These are phyloP conservation scores for Pseudotriccus pelzelni DNA, from an alignment of 2,797 vertebrate genomes.

Conservation along the genomic window DNA sequence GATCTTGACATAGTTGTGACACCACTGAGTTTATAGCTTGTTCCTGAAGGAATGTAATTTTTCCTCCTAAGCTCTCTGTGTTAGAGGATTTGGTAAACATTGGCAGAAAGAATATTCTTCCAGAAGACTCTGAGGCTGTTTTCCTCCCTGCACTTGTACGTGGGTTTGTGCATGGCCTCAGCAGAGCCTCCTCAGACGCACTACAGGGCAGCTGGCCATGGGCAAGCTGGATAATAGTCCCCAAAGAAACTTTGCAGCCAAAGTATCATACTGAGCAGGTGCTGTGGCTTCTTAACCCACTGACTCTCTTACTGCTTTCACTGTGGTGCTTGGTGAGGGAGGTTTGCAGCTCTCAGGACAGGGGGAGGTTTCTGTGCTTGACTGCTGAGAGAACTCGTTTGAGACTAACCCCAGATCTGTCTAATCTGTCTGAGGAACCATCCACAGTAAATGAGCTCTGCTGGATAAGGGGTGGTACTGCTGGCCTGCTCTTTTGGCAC, in stretches of 20 bases:
- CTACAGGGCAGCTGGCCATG: neutral
- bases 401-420: neutral
- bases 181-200: neutral
- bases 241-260: neutral
- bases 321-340: neutral
- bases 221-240: neutral
- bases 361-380: neutral
- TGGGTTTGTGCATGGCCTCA: neutral
- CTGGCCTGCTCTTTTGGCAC: neutral
- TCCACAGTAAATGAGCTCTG: neutral
- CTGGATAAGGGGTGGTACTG: neutral
- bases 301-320: neutral
- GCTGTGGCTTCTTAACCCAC: neutral
- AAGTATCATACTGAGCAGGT: neutral
- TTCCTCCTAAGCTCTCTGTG: neutral
- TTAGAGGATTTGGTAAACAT: neutral
- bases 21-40: neutral
- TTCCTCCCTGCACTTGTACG: neutral
- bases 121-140: neutral
- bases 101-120: neutral
- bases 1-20: neutral
- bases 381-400: neutral
- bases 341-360: neutral
- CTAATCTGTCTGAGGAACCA: neutral
- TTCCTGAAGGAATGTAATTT: neutral